Conservation (phyloP, 1,140 invertebrate genomes). For the Dinothrombium tinctorium region DNA sequence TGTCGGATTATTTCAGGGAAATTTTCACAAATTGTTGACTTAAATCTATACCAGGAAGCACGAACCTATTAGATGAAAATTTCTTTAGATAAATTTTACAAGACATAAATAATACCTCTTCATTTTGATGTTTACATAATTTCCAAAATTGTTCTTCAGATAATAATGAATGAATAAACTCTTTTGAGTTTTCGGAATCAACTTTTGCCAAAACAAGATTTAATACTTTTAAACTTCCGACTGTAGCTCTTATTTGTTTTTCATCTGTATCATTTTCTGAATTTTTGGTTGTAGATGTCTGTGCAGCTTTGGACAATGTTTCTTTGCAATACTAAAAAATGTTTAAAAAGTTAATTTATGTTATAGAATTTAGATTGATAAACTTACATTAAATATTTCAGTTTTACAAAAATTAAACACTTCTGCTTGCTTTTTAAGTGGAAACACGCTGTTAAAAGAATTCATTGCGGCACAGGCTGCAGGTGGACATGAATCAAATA, state of each 20-base stretch:
- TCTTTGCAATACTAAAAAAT: conserved; percentile 7
- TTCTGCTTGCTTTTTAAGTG: conserved; percentile 36
- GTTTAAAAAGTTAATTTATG: neutral
- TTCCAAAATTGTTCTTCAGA: too few relatives aligned
- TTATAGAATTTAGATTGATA: neutral
- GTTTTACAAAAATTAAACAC: conserved; percentile 47
- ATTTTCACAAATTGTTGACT: conserved; percentile 35
- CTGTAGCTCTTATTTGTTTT: too few relatives aligned
- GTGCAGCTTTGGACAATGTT: too few relatives aligned
- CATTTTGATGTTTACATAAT: too few relatives aligned
- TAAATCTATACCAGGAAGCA: conserved; percentile 36
- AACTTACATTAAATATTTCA: conserved; percentile 35
- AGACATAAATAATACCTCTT: too few relatives aligned
- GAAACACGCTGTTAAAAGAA: conserved; percentile 43
- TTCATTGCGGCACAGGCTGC: conserved; percentile 41
- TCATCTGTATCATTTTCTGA: too few relatives aligned
- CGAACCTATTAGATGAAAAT: conserved; percentile 22
- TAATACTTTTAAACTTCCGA: too few relatives aligned
- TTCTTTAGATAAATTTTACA: too few relatives aligned
- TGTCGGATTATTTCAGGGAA: conserved; percentile 22
- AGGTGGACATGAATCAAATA: conserved; percentile 54
- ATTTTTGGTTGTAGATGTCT: too few relatives aligned
- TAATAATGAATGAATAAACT: too few relatives aligned
- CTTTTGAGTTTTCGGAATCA: too few relatives aligned
- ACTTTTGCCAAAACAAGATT: too few relatives aligned